Evolutionary conservation across 2,888 invertebrate species (phyloP).

Genomic region (Tridacna crocea): DNA sequence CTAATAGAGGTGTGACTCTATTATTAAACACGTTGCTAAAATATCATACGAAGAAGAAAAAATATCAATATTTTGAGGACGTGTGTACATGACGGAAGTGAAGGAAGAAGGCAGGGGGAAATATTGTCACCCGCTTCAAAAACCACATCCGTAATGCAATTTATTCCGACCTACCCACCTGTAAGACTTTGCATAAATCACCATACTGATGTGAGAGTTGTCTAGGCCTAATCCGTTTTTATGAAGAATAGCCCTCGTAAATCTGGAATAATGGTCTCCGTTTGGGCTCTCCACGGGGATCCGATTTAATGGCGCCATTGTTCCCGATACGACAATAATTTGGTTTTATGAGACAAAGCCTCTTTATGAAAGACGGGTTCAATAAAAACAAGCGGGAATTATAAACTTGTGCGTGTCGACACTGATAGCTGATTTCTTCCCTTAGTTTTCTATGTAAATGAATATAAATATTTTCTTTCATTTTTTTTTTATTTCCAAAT

Average conservation of each 20-base stretch:
- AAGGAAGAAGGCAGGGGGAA: too few relatives aligned
- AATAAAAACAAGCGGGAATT: conserved; percentile 16
- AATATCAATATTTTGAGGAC: too few relatives aligned
- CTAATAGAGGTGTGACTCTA: too few relatives aligned
- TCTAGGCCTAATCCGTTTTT: conserved; percentile 53
- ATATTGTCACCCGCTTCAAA: not conserved
- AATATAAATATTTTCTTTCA: too few relatives aligned
- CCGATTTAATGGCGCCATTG: conserved; percentile 10
- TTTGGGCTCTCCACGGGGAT: conserved; percentile 7
- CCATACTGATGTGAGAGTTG: conserved; percentile 34
- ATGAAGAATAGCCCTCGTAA: conserved; percentile 53
- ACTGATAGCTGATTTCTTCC: not conserved
- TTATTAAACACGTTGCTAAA: too few relatives aligned
- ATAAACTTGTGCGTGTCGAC: conserved; percentile 24
- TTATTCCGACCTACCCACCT: conserved; percentile 35
- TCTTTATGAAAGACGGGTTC: conserved; percentile 16
- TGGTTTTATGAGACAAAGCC: conserved; percentile 28
- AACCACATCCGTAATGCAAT: conserved; percentile 29
- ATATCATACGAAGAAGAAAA: too few relatives aligned
- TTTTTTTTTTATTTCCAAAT: too few relatives aligned
- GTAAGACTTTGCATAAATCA: conserved; percentile 43
- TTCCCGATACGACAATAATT: conserved; percentile 25
- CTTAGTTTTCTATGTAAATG: too few relatives aligned
- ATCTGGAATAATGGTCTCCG: conserved; percentile 36
- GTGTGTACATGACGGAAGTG: too few relatives aligned